phyloP scores from a whole-genome alignment of 2,888 invertebrate genomes.

The Carcina quercana region DNA sequence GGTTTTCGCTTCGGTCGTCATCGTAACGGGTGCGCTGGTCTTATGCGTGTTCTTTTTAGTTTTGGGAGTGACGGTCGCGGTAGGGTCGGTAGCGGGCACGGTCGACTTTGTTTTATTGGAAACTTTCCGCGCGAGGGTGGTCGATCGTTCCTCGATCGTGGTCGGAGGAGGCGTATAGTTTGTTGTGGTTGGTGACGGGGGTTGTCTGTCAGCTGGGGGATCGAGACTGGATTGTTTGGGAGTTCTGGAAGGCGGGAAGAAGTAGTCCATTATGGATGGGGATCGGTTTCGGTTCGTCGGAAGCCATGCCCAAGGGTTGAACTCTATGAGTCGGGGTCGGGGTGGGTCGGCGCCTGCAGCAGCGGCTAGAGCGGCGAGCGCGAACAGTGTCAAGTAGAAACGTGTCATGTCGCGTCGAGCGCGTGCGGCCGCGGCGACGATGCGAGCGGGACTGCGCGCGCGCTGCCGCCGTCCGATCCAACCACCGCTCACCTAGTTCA shows the following conservation, averaged over 20 bases:
- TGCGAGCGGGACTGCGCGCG: constrained; percentile 66
- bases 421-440: constrained; percentile 65
- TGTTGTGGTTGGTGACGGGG: constrained; percentile 38
- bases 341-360: constrained; percentile 44
- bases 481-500: constrained; percentile 27
- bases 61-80: constrained; percentile 52
- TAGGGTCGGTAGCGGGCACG: constrained; percentile 45
- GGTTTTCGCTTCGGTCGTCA: constrained; percentile 28
- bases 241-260: constrained; percentile 68
- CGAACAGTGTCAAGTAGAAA: constrained; percentile 47
- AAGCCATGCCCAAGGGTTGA: constrained; percentile 69
- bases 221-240: constrained; percentile 64
- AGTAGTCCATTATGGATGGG: constrained; percentile 68
- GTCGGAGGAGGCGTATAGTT: constrained; percentile 48
- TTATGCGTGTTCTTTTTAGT: constrained; percentile 54
- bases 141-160: constrained; percentile 51
- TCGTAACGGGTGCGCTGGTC: constrained; percentile 32
- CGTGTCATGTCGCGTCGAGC: constrained; percentile 59
- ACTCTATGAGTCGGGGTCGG: constrained; percentile 58
- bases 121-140: constrained; percentile 55
- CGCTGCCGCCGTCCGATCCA: constrained; percentile 31
- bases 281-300: constrained; percentile 56
- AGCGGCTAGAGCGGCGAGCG: constrained; percentile 47
- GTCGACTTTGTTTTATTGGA: constrained; percentile 58
- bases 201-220: constrained; percentile 55